Evolutionary conservation across 2,113 vertebrate genomes (phyloP).

Genomic region (Thinocorus orbignyianus): DNA sequence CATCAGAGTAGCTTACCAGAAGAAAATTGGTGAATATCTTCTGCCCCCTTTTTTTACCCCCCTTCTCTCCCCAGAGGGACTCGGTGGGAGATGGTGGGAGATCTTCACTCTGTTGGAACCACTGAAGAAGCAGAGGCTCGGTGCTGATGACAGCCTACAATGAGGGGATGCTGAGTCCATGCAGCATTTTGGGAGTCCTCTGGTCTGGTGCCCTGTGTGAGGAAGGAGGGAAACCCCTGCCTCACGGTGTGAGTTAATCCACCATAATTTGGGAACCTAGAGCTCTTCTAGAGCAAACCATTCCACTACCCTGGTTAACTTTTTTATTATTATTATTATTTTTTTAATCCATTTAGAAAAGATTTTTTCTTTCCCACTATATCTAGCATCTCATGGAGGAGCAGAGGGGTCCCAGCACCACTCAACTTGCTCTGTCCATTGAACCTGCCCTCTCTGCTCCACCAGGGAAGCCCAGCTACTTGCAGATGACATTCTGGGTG

Average conservation of each 20-base stretch:
- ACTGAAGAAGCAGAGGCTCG: not conserved
- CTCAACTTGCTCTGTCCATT: not conserved
- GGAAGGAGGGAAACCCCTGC: not conserved
- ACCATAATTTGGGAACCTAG: not conserved
- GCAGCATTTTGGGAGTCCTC: not conserved
- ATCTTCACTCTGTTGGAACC: not conserved
- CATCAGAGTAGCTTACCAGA: not conserved
- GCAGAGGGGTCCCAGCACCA: not conserved
- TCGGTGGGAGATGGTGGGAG: not conserved
- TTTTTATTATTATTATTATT: not conserved
- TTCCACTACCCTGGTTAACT: not conserved
- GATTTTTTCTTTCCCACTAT: not conserved
- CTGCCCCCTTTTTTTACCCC: not conserved
- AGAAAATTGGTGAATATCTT: not conserved
- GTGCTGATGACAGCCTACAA: not conserved
- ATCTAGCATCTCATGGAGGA: not conserved
- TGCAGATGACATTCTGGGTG: conserved; percentile 4
- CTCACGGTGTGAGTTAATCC: not conserved
- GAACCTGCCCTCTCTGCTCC: not conserved
- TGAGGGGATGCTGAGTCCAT: not conserved
- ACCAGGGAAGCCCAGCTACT: not conserved
- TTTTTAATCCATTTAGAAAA: not conserved
- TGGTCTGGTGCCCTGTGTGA: not conserved
- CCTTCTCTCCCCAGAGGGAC: not conserved
- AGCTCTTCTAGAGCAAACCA: not conserved